Conservation (phyloP, 1,140 invertebrate genomes). For the Drosophila pseudoananassae region DNA sequence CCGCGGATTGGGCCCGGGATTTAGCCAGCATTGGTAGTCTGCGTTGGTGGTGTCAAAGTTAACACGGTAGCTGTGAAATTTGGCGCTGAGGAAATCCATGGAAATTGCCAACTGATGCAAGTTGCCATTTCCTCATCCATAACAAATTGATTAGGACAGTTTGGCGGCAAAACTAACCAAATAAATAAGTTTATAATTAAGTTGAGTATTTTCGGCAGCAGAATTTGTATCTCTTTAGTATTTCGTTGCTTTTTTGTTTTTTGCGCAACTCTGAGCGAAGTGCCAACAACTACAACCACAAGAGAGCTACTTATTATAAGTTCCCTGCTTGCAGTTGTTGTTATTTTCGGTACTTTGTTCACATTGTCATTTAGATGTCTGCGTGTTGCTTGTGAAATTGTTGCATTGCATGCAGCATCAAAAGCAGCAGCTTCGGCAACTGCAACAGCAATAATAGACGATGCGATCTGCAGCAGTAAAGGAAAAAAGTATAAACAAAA, state of each 20-base stretch:
- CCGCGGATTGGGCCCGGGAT: conserved; percentile 16
- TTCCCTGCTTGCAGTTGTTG: conserved; percentile 50
- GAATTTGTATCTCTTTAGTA: conserved; percentile 13
- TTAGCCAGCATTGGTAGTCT: conserved; percentile 19
- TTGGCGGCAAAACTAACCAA: conserved; percentile 61
- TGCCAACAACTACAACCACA: conserved; percentile 36
- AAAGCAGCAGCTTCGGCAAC: conserved; percentile 8
- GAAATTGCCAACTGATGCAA: conserved; percentile 48
- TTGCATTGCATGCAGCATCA: conserved; percentile 64
- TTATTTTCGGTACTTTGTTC: conserved; percentile 64
- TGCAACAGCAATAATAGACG: conserved; percentile 28
- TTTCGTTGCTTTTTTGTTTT: conserved; percentile 11
- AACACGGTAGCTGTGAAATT: conserved; percentile 81
- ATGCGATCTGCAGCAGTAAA: conserved; percentile 50
- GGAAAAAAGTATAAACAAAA: conserved; percentile 7
- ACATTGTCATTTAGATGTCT: conserved; percentile 81
- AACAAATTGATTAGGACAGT: conserved; percentile 81
- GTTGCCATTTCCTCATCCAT: conserved; percentile 77
- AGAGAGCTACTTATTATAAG: conserved; percentile 69
- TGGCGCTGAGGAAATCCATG: conserved; percentile 76
- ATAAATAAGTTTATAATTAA: conserved; percentile 81
- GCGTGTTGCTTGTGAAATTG: conserved; percentile 79
- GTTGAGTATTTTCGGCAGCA: conserved; percentile 51
- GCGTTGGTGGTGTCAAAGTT: conserved; percentile 77
- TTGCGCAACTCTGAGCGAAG: conserved; percentile 65